Conservation (phyloP, 2,113 vertebrate species). For the Chrysochloris asiatica region DNA sequence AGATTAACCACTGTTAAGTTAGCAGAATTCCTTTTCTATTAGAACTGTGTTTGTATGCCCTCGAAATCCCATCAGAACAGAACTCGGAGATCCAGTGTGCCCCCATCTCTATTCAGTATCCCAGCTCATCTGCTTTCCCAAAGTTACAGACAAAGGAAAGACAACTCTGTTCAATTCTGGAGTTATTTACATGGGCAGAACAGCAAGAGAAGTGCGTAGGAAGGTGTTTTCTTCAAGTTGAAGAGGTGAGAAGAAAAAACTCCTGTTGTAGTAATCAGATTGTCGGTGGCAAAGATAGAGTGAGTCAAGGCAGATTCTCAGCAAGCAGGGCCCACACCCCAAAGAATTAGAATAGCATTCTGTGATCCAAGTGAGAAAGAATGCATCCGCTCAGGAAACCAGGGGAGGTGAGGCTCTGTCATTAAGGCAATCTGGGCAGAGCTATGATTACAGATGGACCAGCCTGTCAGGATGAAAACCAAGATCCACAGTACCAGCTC, state of each 20-base stretch:
- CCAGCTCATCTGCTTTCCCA: too few species aligned
- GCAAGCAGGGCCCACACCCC: conserved; percentile 6
- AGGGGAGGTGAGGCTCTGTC: conserved; percentile 19
- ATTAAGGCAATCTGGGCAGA: conserved; percentile 31
- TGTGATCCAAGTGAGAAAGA: conserved; percentile 53
- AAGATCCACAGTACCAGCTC: neutral
- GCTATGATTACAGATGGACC: neutral
- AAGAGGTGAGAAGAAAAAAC: conserved; percentile 29
- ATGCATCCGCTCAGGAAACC: neutral
- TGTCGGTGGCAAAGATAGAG: neutral
- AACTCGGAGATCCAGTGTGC: neutral
- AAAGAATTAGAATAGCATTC: conserved; percentile 15
- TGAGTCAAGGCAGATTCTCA: neutral
- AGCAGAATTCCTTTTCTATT: neutral
- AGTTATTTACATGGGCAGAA: neutral
- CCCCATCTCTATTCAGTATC: neutral
- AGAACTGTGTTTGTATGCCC: neutral
- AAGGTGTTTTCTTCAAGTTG: conserved; percentile 50
- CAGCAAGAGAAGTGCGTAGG: conserved; percentile 9
- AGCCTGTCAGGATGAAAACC: neutral
- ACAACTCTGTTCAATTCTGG: neutral
- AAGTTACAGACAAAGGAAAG: too few species aligned
- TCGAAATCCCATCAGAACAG: neutral
- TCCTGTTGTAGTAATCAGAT: conserved; percentile 43
- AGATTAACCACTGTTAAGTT: neutral